Percentiles rank a stretch among this genome's conserved stretches.
Conservation (phyloP, 1,140 invertebrate genomes). For the silkworm (Bombyx mori) region DNA sequence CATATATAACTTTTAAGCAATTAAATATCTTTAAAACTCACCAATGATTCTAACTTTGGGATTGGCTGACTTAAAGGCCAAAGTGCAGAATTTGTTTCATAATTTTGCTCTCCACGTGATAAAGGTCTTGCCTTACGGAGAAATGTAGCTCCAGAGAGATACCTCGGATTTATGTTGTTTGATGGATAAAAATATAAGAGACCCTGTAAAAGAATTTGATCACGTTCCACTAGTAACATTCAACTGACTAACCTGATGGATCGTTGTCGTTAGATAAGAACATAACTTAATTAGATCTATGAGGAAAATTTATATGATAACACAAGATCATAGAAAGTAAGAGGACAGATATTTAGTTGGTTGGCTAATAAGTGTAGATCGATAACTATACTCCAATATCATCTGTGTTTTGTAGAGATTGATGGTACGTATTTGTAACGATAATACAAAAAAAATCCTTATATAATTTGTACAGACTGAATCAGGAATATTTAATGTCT, state of each 20-base stretch:
- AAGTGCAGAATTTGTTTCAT: conserved; percentile 72
- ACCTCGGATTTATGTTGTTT: conserved; percentile 10
- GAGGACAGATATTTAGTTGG: not conserved
- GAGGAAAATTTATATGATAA: not conserved
- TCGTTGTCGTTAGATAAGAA: not conserved
- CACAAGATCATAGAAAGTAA: not conserved
- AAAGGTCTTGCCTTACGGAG: conserved; percentile 69
- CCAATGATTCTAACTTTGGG: conserved; percentile 74
- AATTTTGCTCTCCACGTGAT: conserved; percentile 76
- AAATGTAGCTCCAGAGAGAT: conserved; percentile 27
- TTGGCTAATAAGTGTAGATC: not conserved
- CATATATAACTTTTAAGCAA: conserved; percentile 1
- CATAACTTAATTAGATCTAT: too few relatives aligned
- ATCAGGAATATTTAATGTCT: too few relatives aligned
- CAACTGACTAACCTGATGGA: not conserved
- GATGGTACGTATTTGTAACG: too few relatives aligned
- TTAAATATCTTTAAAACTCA: conserved; percentile 20
- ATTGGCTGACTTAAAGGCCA: conserved; percentile 80
- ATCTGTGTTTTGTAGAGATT: too few relatives aligned
- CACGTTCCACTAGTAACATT: not conserved
- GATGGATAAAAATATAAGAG: conserved; percentile 26
- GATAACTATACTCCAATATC: not conserved
- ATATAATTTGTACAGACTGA: too few relatives aligned
- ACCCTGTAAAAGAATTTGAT: conserved; percentile 25
- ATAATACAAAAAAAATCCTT: too few relatives aligned